Conservation (phyloP, 2,888 invertebrate species). For the Tachina grossa region DNA sequence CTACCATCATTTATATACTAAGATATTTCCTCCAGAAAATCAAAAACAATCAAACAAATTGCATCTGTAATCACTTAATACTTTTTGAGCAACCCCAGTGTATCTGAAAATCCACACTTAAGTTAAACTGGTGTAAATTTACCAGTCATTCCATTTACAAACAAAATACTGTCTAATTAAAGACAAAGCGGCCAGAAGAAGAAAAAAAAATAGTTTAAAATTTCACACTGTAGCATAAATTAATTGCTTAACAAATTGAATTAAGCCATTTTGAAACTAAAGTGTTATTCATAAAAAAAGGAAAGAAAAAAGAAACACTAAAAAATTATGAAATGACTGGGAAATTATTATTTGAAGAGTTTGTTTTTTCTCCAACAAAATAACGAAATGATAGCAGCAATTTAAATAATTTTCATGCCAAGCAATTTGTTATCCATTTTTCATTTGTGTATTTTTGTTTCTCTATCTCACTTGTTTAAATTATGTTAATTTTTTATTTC, state of each 20-base stretch:
- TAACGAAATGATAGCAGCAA: not conserved
- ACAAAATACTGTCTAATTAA: constrained; percentile 19
- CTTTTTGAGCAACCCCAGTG: not conserved
- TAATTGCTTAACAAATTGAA: constrained; percentile 38
- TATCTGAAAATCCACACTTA: not conserved
- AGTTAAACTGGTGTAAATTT: not conserved
- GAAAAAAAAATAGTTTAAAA: not conserved
- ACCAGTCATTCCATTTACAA: not conserved
- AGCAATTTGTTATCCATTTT: constrained; percentile 35
- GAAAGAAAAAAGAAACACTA: too few relatives aligned
- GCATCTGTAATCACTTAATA: too few relatives aligned
- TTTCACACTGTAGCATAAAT: constrained; percentile 25
- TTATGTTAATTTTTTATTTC: constrained; percentile 47
- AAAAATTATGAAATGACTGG: constrained; percentile 23
- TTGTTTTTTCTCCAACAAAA: not conserved
- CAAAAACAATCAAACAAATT: too few relatives aligned
- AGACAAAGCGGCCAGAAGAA: not conserved
- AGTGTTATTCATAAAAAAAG: not conserved
- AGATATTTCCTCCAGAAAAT: too few relatives aligned
- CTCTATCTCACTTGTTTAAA: constrained; percentile 1
- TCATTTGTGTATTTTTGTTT: not conserved
- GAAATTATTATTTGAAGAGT: constrained; percentile 31
- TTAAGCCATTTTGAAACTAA: constrained; percentile 1
- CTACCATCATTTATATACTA: too few relatives aligned
- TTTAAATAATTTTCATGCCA: constrained; percentile 36